Evolutionary conservation across 30 jellyfish, hydroid and myxozoan genomes (phyloP).

Genomic region (Pseudorhiza aurosa): DNA sequence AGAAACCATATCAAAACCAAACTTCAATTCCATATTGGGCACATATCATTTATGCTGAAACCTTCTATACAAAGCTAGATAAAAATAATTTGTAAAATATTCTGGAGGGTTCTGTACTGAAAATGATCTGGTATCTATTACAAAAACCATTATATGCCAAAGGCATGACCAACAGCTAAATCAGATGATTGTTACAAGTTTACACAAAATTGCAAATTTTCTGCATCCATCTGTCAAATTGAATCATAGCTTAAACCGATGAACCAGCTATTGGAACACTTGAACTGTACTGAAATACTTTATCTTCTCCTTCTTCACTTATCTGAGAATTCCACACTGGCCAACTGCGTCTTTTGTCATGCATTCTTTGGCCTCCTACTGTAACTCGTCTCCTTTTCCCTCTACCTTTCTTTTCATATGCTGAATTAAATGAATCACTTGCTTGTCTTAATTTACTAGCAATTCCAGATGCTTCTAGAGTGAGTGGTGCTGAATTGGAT

Average conservation of each 20-base stretch:
- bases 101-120: too few relatives aligned
- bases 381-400: conserved; percentile 30
- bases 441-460: conserved; percentile 66
- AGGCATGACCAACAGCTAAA: too few relatives aligned
- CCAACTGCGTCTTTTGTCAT: conserved; percentile 53
- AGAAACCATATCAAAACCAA: too few relatives aligned
- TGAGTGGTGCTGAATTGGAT: conserved; percentile 76
- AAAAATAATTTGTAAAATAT: too few relatives aligned
- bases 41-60: too few relatives aligned
- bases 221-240: too few relatives aligned
- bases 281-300: conserved; percentile 26
- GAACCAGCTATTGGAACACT: conserved; percentile 46
- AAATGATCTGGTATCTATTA: too few relatives aligned
- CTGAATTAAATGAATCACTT: conserved; percentile 66
- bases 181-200: too few relatives aligned
- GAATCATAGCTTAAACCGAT: not conserved
- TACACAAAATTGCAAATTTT: too few relatives aligned
- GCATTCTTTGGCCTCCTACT: conserved; percentile 6
- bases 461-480: conserved; percentile 73
- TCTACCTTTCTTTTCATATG: conserved; percentile 18
- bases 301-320: conserved; percentile 23
- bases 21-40: too few relatives aligned
- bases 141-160: too few relatives aligned
- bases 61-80: too few relatives aligned
- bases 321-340: conserved; percentile 42